These are phyloP conservation scores for Andrena cerasifolii DNA, from an alignment of 1,140 invertebrate genomes.

Conservation along the genomic window DNA sequence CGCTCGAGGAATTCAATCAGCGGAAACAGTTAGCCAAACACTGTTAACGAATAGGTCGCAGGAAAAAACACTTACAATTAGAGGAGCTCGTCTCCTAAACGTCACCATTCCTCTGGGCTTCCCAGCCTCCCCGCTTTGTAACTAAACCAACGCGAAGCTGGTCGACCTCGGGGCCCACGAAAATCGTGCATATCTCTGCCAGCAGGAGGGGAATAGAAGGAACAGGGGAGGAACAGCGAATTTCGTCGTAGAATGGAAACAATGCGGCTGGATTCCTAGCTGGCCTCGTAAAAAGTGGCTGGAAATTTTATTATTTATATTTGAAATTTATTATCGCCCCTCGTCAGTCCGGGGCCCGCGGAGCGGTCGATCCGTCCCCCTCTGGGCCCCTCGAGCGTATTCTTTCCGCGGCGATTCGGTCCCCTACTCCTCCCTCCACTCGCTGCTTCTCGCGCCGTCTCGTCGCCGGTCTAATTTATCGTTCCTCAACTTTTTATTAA, in stretches of 20 bases:
- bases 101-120: too few relatives aligned
- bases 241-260: conserved; percentile 28
- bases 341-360: conserved; percentile 25
- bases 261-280: conserved; percentile 26
- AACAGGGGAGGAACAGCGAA: neutral
- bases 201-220: neutral
- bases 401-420: conserved; percentile 37
- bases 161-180: too few relatives aligned
- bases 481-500: conserved; percentile 82
- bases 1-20: conserved; percentile 8
- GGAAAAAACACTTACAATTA: too few relatives aligned
- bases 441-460: conserved; percentile 63
- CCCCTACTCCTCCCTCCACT: neutral
- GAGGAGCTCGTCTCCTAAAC: too few relatives aligned
- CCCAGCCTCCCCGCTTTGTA: too few relatives aligned
- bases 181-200: too few relatives aligned
- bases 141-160: too few relatives aligned
- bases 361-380: conserved; percentile 24
- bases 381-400: neutral
- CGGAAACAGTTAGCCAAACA: too few relatives aligned
- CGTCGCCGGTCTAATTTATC: conserved; percentile 80
- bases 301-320: conserved; percentile 79
- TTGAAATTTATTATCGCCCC: conserved; percentile 80
- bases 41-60: too few relatives aligned
- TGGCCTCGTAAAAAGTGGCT: conserved; percentile 74